Conservation (phyloP, 2,797 vertebrate species). For the Harpagifer antarcticus region DNA sequence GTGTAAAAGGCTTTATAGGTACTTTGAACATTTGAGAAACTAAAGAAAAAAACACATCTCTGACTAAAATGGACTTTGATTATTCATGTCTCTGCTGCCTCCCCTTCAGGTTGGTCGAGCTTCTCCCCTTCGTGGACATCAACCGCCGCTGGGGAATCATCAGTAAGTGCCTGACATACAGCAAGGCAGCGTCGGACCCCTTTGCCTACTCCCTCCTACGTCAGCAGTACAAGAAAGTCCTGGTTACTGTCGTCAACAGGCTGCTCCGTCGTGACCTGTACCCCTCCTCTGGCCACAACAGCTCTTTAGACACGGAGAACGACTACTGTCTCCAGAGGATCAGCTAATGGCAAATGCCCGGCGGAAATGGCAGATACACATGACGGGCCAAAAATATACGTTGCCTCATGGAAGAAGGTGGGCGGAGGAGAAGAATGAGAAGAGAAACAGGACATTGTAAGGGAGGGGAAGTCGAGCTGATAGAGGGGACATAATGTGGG, state of each 20-base stretch:
- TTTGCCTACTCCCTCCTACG: constrained; percentile 90
- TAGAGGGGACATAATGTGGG: constrained; percentile 64
- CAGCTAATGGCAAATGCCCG: constrained; percentile 72
- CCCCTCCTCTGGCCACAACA: constrained; percentile 89
- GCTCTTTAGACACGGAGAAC: constrained; percentile 90
- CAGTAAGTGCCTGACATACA: constrained; percentile 92
- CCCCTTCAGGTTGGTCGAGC: constrained; percentile 87
- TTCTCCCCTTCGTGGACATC: constrained; percentile 87
- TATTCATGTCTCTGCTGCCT: constrained; percentile 36
- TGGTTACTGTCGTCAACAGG: constrained; percentile 86
- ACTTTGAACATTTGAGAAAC: not conserved
- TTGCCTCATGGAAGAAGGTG: constrained; percentile 55
- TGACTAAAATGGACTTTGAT: constrained; percentile 18
- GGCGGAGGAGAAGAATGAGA: constrained; percentile 41
- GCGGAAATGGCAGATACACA: constrained; percentile 46
- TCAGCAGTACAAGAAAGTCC: constrained; percentile 90
- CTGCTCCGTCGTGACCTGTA: constrained; percentile 90
- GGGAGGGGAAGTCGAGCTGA: constrained; percentile 39
- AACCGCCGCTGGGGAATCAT: constrained; percentile 91
- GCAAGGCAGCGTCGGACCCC: constrained; percentile 89
- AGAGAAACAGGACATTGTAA: constrained; percentile 63
- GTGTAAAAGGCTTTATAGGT: not conserved
- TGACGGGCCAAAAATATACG: constrained; percentile 61
- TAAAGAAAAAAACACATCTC: not conserved
- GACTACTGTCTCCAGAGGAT: constrained; percentile 90